Percentiles rank a stretch among this genome's conserved stretches.
phyloP scores from a whole-genome alignment of 2,797 vertebrate species.

The Phyllotis vaccarum region DNA sequence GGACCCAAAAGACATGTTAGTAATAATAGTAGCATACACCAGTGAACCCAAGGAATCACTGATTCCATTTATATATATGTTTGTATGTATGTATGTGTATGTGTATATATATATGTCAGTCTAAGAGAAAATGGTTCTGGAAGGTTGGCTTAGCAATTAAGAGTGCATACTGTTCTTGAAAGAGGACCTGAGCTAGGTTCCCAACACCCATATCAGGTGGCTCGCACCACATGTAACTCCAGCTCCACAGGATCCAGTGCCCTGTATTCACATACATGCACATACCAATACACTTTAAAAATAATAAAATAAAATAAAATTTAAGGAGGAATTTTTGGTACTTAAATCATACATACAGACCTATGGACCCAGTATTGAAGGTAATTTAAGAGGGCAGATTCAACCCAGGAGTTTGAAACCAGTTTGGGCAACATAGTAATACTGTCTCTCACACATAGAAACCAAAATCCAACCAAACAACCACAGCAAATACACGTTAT shows the following conservation, averaged over 20 bases:
- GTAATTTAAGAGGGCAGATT: not conserved
- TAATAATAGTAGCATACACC: not conserved
- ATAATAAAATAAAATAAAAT: not conserved
- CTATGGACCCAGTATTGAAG: not conserved
- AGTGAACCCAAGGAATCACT: not conserved
- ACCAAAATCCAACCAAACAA: not conserved
- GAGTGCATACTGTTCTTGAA: not conserved
- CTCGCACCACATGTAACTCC: not conserved
- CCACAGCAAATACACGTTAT: not conserved
- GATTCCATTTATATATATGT: not conserved
- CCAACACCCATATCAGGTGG: not conserved
- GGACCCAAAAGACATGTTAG: slow-evolving; percentile 27
- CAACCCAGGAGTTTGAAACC: not conserved
- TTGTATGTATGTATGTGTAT: no score
- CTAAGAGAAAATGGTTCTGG: not conserved
- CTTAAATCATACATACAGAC: not conserved
- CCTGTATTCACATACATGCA: not conserved
- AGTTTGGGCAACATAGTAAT: not conserved
- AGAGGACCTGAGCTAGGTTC: not conserved
- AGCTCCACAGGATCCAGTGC: not conserved
- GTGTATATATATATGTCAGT: not conserved
- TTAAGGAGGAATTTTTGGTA: slow-evolving; percentile 28
- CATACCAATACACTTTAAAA: not conserved
- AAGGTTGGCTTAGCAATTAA: not conserved
- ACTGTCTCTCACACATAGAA: not conserved